Percentiles rank a stretch among this genome's conserved stretches.
phyloP scores from a whole-genome alignment of 2,113 vertebrate species.

The Neodon shergylaensis region DNA sequence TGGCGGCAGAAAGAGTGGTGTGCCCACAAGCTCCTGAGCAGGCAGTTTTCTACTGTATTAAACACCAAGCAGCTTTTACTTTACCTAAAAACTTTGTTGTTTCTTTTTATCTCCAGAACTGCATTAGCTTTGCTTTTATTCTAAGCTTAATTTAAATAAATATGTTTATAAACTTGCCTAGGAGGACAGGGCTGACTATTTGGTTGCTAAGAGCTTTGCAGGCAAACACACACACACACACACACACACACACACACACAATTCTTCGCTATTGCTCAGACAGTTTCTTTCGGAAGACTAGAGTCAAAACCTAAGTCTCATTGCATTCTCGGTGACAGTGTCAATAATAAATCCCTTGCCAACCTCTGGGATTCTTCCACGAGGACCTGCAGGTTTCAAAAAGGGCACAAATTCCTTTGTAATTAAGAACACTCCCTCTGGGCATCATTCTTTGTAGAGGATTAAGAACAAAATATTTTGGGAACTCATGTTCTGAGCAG shows the following conservation, averaged over 20 bases:
- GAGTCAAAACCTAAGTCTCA: background rate
- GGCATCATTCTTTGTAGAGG: slow-evolving; percentile 40
- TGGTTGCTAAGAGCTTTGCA: background rate
- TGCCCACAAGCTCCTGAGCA: background rate
- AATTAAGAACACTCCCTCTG: slow-evolving; percentile 54
- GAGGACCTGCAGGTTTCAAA: slow-evolving; percentile 51
- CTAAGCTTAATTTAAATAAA: background rate
- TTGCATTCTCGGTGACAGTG: background rate
- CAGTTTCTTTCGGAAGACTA: background rate
- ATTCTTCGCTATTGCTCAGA: background rate
- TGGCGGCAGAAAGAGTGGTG: background rate
- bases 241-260: no score
- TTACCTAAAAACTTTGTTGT: background rate
- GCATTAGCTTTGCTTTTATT: background rate
- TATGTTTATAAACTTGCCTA: background rate
- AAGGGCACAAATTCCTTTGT: slow-evolving; percentile 1
- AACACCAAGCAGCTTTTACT: background rate
- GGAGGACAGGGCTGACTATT: background rate
- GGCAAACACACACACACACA: background rate
- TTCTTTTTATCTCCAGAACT: background rate
- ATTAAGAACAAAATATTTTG: slow-evolving; percentile 33
- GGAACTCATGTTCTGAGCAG: slow-evolving; percentile 42
- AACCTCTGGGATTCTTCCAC: slow-evolving; percentile 11
- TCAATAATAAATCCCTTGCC: background rate
- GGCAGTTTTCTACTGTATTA: background rate